Evolutionary conservation across 2,113 vertebrate species (phyloP).

Genomic region (Gulo gulo): DNA sequence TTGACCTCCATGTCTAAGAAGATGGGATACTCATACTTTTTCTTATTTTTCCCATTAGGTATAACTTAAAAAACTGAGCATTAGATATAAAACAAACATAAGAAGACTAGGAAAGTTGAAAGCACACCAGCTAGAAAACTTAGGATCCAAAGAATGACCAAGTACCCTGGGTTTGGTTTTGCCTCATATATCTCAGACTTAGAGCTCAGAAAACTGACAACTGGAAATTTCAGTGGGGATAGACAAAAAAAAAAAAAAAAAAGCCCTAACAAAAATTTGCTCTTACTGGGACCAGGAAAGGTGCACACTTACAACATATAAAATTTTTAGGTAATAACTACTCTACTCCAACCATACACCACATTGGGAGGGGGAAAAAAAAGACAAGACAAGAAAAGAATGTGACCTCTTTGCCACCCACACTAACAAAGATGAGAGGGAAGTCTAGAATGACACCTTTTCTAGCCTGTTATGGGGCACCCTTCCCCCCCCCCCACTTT

Average conservation of each 20-base stretch:
- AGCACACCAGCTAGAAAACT: background rate
- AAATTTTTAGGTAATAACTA: background rate
- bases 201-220: background rate
- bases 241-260: background rate
- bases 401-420: background rate
- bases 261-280: background rate
- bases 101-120: background rate
- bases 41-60: background rate
- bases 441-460: background rate
- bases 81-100: background rate
- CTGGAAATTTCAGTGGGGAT: background rate
- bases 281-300: background rate
- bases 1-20: background rate
- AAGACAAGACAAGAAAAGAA: background rate
- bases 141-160: background rate
- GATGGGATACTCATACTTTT: background rate
- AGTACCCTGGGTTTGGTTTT: background rate
- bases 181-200: background rate
- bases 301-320: background rate
- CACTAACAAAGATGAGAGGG: background rate
- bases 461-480: background rate
- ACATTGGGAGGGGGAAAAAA: background rate
- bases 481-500: rapidly evolving
- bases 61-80: background rate
- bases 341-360: background rate